Conservation (phyloP, 2,888 invertebrate genomes). For the Adineta ricciae region DNA sequence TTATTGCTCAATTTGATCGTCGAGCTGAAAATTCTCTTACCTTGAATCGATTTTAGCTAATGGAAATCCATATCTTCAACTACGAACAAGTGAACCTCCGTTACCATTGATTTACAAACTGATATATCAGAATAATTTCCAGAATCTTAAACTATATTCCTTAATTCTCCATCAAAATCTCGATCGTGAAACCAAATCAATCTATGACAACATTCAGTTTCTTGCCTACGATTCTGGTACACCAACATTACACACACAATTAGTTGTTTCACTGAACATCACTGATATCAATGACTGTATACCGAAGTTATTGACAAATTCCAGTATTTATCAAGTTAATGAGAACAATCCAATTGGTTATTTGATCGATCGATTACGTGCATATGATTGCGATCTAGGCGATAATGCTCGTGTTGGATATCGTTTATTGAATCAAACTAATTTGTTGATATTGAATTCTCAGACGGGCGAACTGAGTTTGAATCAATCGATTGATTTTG, state of each 20-base stretch:
- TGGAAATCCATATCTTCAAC: slow-evolving; percentile 7
- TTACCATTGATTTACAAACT: slow-evolving; percentile 2
- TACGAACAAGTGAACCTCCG: background rate
- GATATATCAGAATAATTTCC: background rate
- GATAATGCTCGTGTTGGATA: slow-evolving; percentile 8
- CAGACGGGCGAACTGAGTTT: background rate
- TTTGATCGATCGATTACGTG: background rate
- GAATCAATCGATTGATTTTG: background rate
- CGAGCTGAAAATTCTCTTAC: no score
- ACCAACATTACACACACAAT: background rate
- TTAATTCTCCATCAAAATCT: background rate
- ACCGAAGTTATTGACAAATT: background rate
- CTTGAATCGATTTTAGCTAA: background rate
- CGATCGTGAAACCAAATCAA: background rate
- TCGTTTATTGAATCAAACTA: background rate
- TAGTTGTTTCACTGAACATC: background rate
- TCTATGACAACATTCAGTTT: background rate
- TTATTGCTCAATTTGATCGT: no score
- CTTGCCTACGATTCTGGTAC: background rate
- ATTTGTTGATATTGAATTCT: background rate
- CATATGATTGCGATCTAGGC: background rate
- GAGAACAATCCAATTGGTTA: slow-evolving; percentile 1
- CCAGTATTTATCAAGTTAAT: background rate
- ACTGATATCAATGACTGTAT: slow-evolving; percentile 1
- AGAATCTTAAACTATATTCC: background rate